A percentile compares a stretch with the other conserved stretches of the same genome.
Evolutionary conservation across 2,888 invertebrate genomes (phyloP).

Genomic region (Heliconius erato): DNA sequence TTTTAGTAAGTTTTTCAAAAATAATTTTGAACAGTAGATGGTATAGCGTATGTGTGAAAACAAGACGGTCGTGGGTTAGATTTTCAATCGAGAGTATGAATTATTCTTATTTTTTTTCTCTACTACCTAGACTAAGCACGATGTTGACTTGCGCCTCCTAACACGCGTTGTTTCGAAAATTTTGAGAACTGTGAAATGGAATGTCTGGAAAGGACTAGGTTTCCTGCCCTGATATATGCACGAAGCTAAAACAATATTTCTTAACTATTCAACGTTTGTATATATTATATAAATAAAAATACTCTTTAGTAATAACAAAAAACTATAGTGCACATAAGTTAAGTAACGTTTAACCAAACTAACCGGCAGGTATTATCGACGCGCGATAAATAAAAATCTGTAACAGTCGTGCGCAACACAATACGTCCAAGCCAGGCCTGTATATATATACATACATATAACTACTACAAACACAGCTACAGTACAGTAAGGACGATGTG

Average conservation of each 20-base stretch:
- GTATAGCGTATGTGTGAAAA: no score
- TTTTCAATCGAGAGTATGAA: not conserved
- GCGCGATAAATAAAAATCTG: constrained; percentile 11
- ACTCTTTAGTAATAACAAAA: not conserved
- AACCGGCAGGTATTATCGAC: not conserved
- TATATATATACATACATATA: not conserved
- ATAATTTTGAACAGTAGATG: no score
- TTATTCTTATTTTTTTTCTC: not conserved
- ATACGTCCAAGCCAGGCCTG: not conserved
- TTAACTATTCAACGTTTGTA: not conserved
- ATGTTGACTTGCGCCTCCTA: no score
- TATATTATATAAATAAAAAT: not conserved
- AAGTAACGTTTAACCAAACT: not conserved
- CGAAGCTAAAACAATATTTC: not conserved
- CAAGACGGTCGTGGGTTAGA: not conserved
- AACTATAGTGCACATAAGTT: not conserved
- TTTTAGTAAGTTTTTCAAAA: not conserved
- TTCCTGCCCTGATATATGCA: no score
- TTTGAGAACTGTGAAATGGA: no score
- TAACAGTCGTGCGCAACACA: not conserved
- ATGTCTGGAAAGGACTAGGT: no score
- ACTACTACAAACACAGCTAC: no score
- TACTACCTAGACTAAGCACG: not conserved
- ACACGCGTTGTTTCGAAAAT: no score
- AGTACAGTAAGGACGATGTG: no score